Base-by-base conservation (phyloP, 2,797 vertebrate genomes). In the Heterohyrax brucei region DNA sequence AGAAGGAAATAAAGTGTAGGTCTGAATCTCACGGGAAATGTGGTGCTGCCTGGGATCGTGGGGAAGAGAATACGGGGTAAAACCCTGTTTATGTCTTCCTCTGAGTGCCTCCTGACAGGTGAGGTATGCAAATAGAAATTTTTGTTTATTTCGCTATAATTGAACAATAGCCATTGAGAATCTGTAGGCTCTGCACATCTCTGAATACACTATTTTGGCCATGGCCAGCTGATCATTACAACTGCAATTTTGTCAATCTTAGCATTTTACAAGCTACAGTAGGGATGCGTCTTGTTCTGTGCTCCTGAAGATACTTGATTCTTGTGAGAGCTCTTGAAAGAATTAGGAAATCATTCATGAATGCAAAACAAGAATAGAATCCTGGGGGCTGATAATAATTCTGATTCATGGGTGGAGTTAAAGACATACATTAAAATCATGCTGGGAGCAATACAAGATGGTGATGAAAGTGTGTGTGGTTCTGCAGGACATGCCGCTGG, bases 361-460 rank as follows among this genome's bases (percentile, higher is more conserved):
- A 68, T 61, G 81, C 79, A 94, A 87, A 87, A 82, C 26, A 77
- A 77, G 13, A 50, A 50, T 50, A 77, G 28, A 89, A 84, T 88
- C 28, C 73, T 89, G 50, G 3, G 3, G 10, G 44, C 86, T 92
- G 81, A 30, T 68, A 66, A 86, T 94, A 96, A 87, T 93, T 93
- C 76, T 86, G 77, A 89, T 95, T 89, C 56, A 50, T 26, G 7
- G 56, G 48, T 66, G 53, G 50, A 93, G 44, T 82, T 93, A 89
- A 94, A 93, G 77, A 26, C 24, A 56, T 28, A 14, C 46, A 73
- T 94, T 91, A 78, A 91, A 92, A 92, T 75, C 10, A 72, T 26
- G n/a, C 59, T 3, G 0, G n/a, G 10, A 92, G 78, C 33, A 64
- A 72, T 61, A 81, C 79, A 83, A 80, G 46, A 7, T 0, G 0